These are phyloP conservation scores for Austrolebias charrua DNA, from an alignment of 2,797 vertebrate genomes.

Conservation along the genomic window DNA sequence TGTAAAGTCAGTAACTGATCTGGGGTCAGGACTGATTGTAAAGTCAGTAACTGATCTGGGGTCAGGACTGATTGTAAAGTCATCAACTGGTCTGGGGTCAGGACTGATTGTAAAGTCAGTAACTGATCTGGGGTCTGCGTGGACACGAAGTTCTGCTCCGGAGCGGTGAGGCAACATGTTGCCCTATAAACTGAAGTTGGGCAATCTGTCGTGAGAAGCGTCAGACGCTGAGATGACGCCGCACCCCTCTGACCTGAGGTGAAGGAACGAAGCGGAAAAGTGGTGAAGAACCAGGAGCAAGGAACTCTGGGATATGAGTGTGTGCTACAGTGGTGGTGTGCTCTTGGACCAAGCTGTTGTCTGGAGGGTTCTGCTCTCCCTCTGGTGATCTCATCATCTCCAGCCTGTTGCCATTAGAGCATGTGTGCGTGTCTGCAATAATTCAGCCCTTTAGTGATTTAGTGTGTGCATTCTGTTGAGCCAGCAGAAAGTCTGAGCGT, in stretches of 20 bases:
- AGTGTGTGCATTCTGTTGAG: constrained; percentile 76
- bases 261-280: constrained; percentile 11
- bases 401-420: constrained; percentile 73
- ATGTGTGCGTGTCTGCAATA: constrained; percentile 63
- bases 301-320: constrained; percentile 28
- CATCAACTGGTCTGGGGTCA: no score
- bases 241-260: background rate
- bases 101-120: constrained; percentile 5
- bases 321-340: constrained; percentile 47
- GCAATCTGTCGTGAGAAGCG: background rate
- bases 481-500: constrained; percentile 65
- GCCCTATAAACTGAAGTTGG: background rate
- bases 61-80: no score
- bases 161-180: background rate
- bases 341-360: constrained; percentile 77
- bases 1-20: no score
- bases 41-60: no score
- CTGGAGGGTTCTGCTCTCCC: constrained; percentile 78
- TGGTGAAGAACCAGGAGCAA: constrained; percentile 7
- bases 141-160: background rate
- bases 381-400: constrained; percentile 82
- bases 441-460: constrained; percentile 74
- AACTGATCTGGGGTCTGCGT: constrained; percentile 2
- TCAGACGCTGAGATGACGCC: background rate
- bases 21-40: no score